phyloP scores from a whole-genome alignment of 2,113 vertebrate species.

The Myodes glareolus region DNA sequence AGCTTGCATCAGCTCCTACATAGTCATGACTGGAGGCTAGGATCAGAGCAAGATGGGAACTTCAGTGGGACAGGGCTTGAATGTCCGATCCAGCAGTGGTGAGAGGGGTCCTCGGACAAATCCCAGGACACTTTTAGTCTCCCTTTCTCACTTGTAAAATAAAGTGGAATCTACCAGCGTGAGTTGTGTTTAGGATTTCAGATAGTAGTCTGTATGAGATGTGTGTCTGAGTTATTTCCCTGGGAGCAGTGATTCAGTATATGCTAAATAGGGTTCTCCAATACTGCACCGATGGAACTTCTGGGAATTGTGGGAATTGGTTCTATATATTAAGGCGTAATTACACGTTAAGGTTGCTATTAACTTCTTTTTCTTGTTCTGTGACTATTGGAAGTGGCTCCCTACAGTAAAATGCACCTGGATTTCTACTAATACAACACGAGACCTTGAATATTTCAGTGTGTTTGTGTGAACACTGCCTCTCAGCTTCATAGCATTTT shows the following conservation, averaged over 20 bases:
- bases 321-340: not conserved
- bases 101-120: not conserved
- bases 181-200: not conserved
- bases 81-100: not conserved
- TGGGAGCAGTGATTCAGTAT: not conserved
- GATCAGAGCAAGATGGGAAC: not conserved
- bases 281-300: not conserved
- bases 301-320: not conserved
- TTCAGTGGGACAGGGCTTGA: not conserved
- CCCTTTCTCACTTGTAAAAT: constrained; percentile 24
- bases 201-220: not conserved
- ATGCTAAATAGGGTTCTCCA: not conserved
- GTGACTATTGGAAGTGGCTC: not conserved
- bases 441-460: not conserved
- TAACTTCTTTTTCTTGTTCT: constrained; percentile 49
- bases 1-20: not conserved
- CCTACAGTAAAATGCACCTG: not conserved
- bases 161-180: not conserved
- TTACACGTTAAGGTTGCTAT: not conserved
- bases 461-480: not conserved
- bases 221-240: not conserved
- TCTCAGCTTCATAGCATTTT: not conserved
- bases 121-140: not conserved
- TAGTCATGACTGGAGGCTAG: not conserved
- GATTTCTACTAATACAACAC: not conserved